A percentile compares a stretch with the other conserved stretches of the same genome.
phyloP scores from a whole-genome alignment of 2,797 vertebrate species.

The Epinephelus coioides region DNA sequence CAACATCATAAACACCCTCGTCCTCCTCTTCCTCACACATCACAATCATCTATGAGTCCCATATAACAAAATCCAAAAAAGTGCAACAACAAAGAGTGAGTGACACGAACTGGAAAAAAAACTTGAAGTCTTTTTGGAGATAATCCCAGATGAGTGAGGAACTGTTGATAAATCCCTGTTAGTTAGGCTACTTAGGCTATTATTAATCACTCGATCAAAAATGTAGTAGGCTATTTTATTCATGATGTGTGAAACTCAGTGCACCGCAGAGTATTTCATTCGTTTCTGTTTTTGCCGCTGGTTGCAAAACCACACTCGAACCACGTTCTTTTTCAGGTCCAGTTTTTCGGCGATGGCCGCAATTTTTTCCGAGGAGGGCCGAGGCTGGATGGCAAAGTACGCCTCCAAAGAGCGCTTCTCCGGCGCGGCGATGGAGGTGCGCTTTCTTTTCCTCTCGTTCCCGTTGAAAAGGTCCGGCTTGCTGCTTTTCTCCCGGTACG shows the following conservation, averaged over 20 bases:
- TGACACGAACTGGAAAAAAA: slow-evolving; percentile 50
- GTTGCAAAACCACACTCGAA: slow-evolving; percentile 96
- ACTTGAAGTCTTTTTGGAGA: slow-evolving; percentile 46
- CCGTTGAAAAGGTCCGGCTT: slow-evolving; percentile 90
- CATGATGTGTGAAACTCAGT: slow-evolving; percentile 84
- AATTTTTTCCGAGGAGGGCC: slow-evolving; percentile 95
- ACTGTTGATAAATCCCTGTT: slow-evolving; percentile 80
- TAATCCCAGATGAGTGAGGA: slow-evolving; percentile 69
- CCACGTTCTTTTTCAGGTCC: slow-evolving; percentile 96
- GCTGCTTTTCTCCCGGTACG: slow-evolving; percentile 89
- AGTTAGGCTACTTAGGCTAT: slow-evolving; percentile 70
- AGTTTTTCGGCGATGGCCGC: slow-evolving; percentile 94
- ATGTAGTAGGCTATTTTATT: slow-evolving; percentile 77
- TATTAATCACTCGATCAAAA: slow-evolving; percentile 82
- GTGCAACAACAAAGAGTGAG: slow-evolving; percentile 64
- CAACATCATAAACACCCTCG: slow-evolving; percentile 57
- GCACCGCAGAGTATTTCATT: slow-evolving; percentile 95
- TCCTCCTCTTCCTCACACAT: slow-evolving; percentile 23
- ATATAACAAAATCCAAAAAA: slow-evolving; percentile 50
- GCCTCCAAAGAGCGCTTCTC: slow-evolving; percentile 96
- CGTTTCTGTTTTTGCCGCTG: slow-evolving; percentile 96
- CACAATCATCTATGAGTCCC: slow-evolving; percentile 38
- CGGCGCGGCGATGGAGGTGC: slow-evolving; percentile 94
- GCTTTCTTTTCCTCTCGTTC: slow-evolving; percentile 91
- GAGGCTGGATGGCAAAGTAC: slow-evolving; percentile 94